phyloP scores from a whole-genome alignment of 2,797 vertebrate genomes.

The Myotis findleyi region DNA sequence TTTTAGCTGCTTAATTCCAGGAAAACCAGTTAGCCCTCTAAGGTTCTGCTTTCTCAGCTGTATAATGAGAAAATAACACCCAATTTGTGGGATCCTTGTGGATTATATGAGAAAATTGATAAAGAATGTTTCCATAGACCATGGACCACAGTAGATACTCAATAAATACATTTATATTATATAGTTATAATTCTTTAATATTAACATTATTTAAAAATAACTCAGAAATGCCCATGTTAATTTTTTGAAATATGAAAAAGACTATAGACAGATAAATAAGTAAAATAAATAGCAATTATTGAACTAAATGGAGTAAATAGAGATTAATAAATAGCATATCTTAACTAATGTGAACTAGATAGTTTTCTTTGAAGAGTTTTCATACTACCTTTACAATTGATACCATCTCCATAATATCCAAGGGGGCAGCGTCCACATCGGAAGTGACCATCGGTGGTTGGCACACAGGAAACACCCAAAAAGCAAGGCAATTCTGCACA shows the following conservation, averaged over 20 bases:
- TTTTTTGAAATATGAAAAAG: background rate
- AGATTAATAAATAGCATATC: background rate
- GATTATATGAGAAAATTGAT: background rate
- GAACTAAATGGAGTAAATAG: background rate
- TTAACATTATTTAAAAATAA: background rate
- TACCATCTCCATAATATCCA: conserved; percentile 92
- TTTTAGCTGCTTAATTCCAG: background rate
- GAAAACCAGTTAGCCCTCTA: background rate
- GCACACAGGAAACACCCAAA: conserved; percentile 90
- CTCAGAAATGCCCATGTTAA: background rate
- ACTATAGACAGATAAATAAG: background rate
- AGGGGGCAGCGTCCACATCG: conserved; percentile 91
- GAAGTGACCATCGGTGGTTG: conserved; percentile 83
- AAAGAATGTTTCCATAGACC: background rate
- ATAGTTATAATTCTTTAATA: background rate
- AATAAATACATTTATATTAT: background rate
- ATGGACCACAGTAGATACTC: background rate
- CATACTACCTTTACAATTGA: conserved; percentile 91
- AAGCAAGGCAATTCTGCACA: conserved; percentile 91
- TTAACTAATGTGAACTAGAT: background rate
- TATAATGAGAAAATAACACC: background rate
- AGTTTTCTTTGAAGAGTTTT: conserved; percentile 26
- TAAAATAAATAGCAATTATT: background rate
- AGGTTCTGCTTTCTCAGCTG: background rate
- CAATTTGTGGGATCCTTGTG: background rate